Evolutionary conservation across 2,888 invertebrate genomes (phyloP).

Genomic region (Tetanocera ferruginea): DNA sequence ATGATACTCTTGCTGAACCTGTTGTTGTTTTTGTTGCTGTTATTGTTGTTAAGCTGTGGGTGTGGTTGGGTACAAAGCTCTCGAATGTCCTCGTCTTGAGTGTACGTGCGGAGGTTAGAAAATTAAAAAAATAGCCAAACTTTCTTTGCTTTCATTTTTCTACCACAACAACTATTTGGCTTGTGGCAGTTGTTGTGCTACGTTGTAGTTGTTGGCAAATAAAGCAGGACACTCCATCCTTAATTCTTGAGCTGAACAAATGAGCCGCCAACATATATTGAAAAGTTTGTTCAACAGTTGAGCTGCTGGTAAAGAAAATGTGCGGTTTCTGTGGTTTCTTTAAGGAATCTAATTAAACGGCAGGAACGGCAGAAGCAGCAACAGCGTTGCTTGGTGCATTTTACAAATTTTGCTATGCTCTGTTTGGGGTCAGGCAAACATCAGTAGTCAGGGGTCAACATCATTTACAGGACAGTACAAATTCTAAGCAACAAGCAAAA

Average conservation of each 20-base stretch:
- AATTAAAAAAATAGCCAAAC: not conserved
- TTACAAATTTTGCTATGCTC: too few relatives aligned
- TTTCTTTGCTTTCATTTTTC: conserved; percentile 12
- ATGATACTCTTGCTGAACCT: too few relatives aligned
- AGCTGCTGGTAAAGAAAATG: conserved; percentile 56
- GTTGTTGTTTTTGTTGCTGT: not conserved
- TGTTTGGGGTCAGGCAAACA: too few relatives aligned
- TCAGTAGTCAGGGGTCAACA: not conserved
- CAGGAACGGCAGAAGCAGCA: conserved; percentile 30
- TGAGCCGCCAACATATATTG: conserved; percentile 8
- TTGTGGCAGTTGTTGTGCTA: conserved; percentile 2
- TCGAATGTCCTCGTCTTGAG: not conserved
- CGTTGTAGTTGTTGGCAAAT: not conserved
- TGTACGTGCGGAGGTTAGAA: not conserved
- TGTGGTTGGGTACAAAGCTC: not conserved
- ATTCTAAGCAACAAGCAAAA: not conserved
- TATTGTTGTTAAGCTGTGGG: not conserved
- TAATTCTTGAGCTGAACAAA: conserved; percentile 9
- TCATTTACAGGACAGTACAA: not conserved
- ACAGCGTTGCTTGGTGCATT: not conserved
- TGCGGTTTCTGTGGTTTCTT: conserved; percentile 61
- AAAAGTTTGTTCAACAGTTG: conserved; percentile 26
- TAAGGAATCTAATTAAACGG: conserved; percentile 63
- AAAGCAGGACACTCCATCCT: not conserved
- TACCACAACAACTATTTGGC: not conserved